Base-by-base conservation (phyloP, 2,888 invertebrate genomes). In the Sarcophaga subvicina region DNA sequence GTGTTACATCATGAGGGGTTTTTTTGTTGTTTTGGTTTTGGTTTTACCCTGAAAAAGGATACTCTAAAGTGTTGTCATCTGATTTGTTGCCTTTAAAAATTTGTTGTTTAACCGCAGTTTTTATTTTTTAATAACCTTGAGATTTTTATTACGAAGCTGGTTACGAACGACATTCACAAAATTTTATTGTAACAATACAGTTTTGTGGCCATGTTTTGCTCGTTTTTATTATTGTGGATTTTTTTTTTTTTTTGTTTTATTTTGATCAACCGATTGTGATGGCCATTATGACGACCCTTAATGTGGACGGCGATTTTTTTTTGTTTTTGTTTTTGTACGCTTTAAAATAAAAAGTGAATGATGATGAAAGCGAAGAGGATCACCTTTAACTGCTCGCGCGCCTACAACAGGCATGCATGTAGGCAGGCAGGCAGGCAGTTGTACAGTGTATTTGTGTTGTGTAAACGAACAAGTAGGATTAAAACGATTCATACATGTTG, bases 51-150 rank as follows among this genome's bases (percentile, higher is more conserved):
- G 75, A 84, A 87, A 87, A 81, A 69, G 77, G 87, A 87, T 87
- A 87, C 84, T 84, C 10, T 81, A 78, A 81, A 71, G 76, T 79
- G 69, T 84, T 84, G 87, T 87, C 87, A 84, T 84, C 84, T 81
- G 84, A 84, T 87, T 87, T 87, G 80, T 59, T 72, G n/a, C 37
- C 37, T 37, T 37, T 37, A 10, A 37, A 37, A 37, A 8, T 37
- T 14, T 45, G 69, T 63, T 63, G 47, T 37, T 75, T 59, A 83
- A 87, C 87, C 84, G 81, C 87, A 87, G 66, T 60, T 78, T 66
- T 78, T 72, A 47, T 20, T 77, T 63, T 69, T 79, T 66, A 75
- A 79, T 79, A 87, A 84, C 87, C 87, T 87, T 87, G 87, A 79
- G 66, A 67, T 49, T 37, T 14, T 59, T 67, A 20, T 64, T 17